Conservation (phyloP, 2,113 vertebrate genomes). For the Sciurus niger region DNA sequence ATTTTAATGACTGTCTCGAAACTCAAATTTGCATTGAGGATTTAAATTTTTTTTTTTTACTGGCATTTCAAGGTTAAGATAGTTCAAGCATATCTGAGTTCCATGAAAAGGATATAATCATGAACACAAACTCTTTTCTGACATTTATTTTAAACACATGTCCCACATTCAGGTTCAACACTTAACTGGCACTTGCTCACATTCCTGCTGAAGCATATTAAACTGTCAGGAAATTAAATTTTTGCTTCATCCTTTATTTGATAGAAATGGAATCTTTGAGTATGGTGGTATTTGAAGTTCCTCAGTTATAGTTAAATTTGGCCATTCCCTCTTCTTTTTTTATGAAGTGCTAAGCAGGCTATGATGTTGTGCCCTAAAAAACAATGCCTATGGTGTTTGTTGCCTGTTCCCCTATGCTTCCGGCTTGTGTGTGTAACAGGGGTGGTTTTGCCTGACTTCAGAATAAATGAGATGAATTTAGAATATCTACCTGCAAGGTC, state of each 20-base stretch:
- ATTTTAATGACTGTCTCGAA: neutral
- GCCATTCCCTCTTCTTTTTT: neutral
- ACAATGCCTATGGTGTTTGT: neutral
- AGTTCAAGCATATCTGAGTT: neutral
- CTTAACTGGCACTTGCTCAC: neutral
- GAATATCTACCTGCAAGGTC: neutral
- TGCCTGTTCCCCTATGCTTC: neutral
- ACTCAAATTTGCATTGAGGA: neutral
- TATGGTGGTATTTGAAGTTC: constrained; percentile 12
- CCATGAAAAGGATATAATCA: neutral
- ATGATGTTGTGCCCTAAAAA: neutral
- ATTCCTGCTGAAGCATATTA: constrained; percentile 51
- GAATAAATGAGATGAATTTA: neutral
- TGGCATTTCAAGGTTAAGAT: neutral
- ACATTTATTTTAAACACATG: constrained; percentile 70
- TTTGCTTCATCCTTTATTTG: constrained; percentile 70
- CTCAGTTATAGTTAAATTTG: neutral
- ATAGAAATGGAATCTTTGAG: constrained; percentile 66
- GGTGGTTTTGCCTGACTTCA: neutral
- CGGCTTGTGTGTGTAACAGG: neutral
- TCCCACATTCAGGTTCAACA: neutral
- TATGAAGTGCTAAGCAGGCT: constrained; percentile 49
- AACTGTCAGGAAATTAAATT: constrained; percentile 75
- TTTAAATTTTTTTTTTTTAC: neutral
- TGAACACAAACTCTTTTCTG: neutral